Evolutionary conservation across 1,140 invertebrate genomes (phyloP).

Genomic region (Meloidogyne chitwoodi): DNA sequence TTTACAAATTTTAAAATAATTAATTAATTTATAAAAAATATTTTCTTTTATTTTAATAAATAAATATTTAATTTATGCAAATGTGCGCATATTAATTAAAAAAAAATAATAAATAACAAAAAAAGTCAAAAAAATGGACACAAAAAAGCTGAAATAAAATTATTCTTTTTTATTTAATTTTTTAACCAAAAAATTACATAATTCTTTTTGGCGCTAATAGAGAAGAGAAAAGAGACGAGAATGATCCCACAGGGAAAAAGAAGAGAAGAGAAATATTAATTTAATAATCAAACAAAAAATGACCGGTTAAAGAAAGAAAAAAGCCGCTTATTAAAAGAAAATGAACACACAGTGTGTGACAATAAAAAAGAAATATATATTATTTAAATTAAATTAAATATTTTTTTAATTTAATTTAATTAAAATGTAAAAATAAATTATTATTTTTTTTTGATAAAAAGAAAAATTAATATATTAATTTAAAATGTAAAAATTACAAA

Average conservation of each 20-base stretch:
- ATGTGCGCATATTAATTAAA: background rate
- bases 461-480: too few relatives aligned
- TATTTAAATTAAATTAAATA: too few relatives aligned
- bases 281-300: slow-evolving; percentile 1
- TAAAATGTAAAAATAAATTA: too few relatives aligned
- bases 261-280: too few relatives aligned
- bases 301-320: background rate
- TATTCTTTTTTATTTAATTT: background rate
- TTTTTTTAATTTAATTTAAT: too few relatives aligned
- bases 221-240: background rate
- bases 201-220: slow-evolving; percentile 18
- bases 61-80: slow-evolving; percentile 6
- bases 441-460: too few relatives aligned
- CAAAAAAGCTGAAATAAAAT: background rate
- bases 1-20: too few relatives aligned
- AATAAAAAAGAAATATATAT: too few relatives aligned
- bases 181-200: slow-evolving; percentile 16
- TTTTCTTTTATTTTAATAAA: background rate
- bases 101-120: background rate
- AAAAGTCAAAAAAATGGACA: background rate
- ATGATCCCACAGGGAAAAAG: background rate
- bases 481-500: too few relatives aligned
- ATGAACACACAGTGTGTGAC: too few relatives aligned
- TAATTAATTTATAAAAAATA: too few relatives aligned
- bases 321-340: too few relatives aligned